Conservation (phyloP, 2,113 vertebrate genomes). For the Tympanuchus pallidicinctus region DNA sequence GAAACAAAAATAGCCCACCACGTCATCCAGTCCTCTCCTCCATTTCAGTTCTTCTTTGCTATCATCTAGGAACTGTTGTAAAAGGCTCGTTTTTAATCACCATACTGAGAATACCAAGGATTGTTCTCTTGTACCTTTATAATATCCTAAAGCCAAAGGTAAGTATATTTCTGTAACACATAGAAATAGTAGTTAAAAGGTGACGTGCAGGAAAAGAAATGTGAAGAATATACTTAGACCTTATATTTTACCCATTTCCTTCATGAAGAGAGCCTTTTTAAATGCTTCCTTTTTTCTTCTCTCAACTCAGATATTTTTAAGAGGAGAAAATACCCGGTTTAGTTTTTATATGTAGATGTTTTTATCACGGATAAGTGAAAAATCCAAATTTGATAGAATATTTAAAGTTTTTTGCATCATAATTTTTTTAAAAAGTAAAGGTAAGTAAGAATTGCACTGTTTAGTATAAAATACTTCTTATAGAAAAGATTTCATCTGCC, state of each 20-base stretch:
- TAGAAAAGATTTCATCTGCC: background rate
- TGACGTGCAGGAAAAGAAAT: background rate
- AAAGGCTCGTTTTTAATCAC: slow-evolving; percentile 81
- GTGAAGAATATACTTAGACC: background rate
- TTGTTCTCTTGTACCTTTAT: slow-evolving; percentile 62
- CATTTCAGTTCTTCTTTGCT: slow-evolving; percentile 78
- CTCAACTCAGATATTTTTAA: background rate
- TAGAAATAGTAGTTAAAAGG: background rate
- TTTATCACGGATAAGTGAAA: background rate
- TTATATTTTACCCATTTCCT: background rate
- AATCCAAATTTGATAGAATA: background rate
- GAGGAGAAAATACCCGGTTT: background rate
- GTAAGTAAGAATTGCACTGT: background rate
- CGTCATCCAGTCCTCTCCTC: slow-evolving; percentile 77
- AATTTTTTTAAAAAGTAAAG: background rate
- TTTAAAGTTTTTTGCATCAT: background rate
- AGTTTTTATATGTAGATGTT: background rate
- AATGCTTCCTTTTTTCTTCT: background rate
- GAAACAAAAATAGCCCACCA: slow-evolving; percentile 77
- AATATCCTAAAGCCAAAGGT: slow-evolving; percentile 75
- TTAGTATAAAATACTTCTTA: background rate
- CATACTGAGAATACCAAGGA: slow-evolving; percentile 76
- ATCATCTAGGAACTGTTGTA: slow-evolving; percentile 81
- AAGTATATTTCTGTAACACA: slow-evolving; percentile 36
- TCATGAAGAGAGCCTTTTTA: background rate